Conservation (phyloP, 2,797 vertebrate species). For the Pygocentrus nattereri region DNA sequence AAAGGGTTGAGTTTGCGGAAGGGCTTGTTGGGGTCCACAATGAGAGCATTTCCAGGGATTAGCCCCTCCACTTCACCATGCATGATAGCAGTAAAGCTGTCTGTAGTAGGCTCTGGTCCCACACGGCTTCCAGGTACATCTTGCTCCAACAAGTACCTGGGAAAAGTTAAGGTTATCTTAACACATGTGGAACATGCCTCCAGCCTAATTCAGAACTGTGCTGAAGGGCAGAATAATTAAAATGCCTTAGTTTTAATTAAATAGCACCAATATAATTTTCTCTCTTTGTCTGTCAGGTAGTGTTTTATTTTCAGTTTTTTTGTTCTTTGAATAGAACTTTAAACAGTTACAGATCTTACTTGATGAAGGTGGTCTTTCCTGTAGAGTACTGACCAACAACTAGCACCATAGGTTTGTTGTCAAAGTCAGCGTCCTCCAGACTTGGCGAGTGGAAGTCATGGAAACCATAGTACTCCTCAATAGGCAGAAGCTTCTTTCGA, state of each 20-base stretch:
- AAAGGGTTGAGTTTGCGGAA: slow-evolving; percentile 96
- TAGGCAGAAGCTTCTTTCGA: slow-evolving; percentile 86
- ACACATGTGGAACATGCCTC: neutral
- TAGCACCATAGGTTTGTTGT: slow-evolving; percentile 94
- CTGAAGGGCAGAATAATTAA: neutral
- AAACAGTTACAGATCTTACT: slow-evolving; percentile 67
- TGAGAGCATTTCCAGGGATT: slow-evolving; percentile 91
- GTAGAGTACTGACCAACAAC: slow-evolving; percentile 95
- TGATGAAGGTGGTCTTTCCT: slow-evolving; percentile 94
- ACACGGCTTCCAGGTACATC: slow-evolving; percentile 92
- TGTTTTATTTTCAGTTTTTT: neutral
- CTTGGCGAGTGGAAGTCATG: slow-evolving; percentile 90
- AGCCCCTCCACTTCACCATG: slow-evolving; percentile 88
- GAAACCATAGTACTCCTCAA: slow-evolving; percentile 91
- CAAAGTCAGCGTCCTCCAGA: slow-evolving; percentile 92
- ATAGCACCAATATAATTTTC: too few species aligned
- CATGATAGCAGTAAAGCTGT: slow-evolving; percentile 95
- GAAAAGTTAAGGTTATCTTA: neutral
- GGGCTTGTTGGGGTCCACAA: slow-evolving; percentile 93
- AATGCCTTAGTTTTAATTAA: too few species aligned
- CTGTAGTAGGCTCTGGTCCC: slow-evolving; percentile 93
- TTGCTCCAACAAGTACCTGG: slow-evolving; percentile 91
- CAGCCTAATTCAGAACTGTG: neutral
- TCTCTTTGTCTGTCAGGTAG: neutral
- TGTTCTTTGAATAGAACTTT: neutral